Percentiles rank a stretch among this genome's conserved stretches.
These are phyloP conservation scores for Amazona finschi DNA, from an alignment of 2,797 vertebrate genomes.

Conservation along the genomic window DNA sequence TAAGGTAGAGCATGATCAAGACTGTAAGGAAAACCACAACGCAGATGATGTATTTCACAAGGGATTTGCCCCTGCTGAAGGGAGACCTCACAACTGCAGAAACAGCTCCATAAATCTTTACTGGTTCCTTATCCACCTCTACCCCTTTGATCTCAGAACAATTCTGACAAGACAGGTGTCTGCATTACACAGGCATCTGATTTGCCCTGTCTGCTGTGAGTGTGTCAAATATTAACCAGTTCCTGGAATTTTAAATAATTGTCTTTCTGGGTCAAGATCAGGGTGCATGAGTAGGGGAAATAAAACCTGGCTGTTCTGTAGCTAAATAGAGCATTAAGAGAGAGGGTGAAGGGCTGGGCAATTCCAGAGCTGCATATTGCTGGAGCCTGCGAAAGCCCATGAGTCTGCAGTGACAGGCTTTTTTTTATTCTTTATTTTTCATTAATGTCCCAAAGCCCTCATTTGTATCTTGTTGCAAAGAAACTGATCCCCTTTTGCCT, in stretches of 20 bases:
- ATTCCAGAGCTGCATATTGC: background rate
- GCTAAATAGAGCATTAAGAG: background rate
- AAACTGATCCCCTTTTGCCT: background rate
- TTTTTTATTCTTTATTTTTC: background rate
- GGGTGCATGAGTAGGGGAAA: background rate
- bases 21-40: background rate
- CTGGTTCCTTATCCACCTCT: background rate
- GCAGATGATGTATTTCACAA: accelerated
- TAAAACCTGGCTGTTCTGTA: background rate
- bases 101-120: background rate
- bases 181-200: background rate
- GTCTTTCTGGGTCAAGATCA: background rate
- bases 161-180: background rate
- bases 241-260: background rate
- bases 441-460: background rate
- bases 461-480: background rate
- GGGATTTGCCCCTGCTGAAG: accelerated
- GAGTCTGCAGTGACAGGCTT: background rate
- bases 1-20: accelerated
- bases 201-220: background rate
- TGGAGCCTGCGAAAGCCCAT: background rate
- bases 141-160: background rate
- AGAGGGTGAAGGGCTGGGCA: background rate
- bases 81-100: background rate
- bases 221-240: background rate